Conservation (phyloP, 2,113 vertebrate genomes). For the Ammodramus savannarum region DNA sequence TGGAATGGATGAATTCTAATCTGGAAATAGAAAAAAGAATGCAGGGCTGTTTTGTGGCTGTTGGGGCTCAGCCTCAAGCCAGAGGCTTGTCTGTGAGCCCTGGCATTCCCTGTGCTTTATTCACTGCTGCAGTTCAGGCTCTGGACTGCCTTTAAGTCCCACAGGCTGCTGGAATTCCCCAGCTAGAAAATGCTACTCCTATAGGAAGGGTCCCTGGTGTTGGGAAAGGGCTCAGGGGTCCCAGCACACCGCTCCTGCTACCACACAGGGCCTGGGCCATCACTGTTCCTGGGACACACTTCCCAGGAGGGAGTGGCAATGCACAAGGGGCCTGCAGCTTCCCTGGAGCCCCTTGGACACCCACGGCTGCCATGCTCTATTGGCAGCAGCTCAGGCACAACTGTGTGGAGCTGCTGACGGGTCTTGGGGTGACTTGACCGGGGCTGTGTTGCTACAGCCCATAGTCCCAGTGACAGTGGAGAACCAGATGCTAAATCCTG, state of each 20-base stretch:
- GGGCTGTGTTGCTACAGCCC: background rate
- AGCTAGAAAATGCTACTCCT: background rate
- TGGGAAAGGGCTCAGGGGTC: background rate
- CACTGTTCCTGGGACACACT: background rate
- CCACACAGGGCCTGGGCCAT: fast-evolving
- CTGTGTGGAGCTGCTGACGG: fast-evolving
- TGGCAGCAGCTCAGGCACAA: background rate
- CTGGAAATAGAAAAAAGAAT: background rate
- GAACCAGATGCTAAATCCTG: background rate
- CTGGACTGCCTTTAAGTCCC: background rate
- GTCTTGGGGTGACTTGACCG: background rate
- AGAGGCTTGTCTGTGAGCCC: background rate
- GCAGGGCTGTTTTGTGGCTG: background rate
- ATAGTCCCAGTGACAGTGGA: background rate
- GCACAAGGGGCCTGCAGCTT: background rate
- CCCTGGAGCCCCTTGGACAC: background rate
- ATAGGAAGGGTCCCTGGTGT: background rate
- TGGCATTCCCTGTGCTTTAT: background rate
- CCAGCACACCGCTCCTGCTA: background rate
- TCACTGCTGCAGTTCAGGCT: background rate
- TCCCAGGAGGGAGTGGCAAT: fast-evolving
- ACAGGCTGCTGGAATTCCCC: background rate
- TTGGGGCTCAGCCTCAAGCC: background rate
- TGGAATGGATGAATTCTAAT: background rate
- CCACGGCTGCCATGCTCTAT: fast-evolving